Conservation (phyloP, 2,113 vertebrate species). For the Speoplatyrhinus poulsoni region DNA sequence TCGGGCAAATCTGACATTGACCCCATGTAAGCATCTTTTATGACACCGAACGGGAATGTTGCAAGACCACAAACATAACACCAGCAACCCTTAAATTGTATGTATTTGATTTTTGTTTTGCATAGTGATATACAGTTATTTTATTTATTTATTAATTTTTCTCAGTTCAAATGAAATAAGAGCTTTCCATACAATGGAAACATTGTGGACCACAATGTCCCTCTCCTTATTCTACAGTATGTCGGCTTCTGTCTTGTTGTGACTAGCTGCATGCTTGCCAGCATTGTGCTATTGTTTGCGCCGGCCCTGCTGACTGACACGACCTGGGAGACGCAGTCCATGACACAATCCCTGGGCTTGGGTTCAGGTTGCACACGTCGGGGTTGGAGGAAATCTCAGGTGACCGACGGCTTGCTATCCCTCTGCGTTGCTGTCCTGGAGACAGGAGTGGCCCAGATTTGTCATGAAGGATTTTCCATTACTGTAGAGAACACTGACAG, state of each 20-base stretch:
- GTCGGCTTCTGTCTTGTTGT: conserved; percentile 13
- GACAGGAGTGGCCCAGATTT: conserved; percentile 78
- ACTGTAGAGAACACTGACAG: conserved; percentile 50
- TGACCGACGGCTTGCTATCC: conserved; percentile 70
- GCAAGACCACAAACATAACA: no score
- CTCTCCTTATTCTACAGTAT: no score
- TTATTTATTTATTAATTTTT: background rate
- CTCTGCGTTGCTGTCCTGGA: conserved; percentile 71
- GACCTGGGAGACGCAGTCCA: conserved; percentile 69
- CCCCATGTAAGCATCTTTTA: no score
- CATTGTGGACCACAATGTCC: no score
- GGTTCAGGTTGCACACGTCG: conserved; percentile 71
- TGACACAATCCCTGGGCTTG: conserved; percentile 74
- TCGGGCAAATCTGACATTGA: no score
- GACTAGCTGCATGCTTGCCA: conserved; percentile 35
- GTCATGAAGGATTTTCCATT: conserved; percentile 79
- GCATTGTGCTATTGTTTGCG: conserved; percentile 51
- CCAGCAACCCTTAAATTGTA: background rate
- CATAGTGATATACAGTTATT: background rate
- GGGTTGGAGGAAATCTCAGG: conserved; percentile 80
- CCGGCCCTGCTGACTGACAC: conserved; percentile 51
- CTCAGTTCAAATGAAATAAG: background rate
- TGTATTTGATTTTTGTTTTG: background rate
- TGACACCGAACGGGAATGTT: no score
- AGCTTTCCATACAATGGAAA: no score